Evolutionary conservation across 2,888 invertebrate species (phyloP).

Genomic region (Andrena bucephala): DNA sequence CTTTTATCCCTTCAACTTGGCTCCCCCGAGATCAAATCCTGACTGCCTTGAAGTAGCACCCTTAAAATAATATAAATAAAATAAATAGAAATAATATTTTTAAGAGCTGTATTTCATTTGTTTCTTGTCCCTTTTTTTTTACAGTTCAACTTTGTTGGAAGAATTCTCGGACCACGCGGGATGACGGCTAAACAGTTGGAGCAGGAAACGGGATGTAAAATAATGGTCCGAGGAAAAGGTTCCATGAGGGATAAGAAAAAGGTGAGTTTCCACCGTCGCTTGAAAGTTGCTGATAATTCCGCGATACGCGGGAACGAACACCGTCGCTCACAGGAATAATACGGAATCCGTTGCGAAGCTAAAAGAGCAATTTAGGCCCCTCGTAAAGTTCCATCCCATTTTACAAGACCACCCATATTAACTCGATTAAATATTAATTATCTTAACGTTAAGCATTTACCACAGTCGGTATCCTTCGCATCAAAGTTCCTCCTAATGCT

Average conservation of each 20-base stretch:
- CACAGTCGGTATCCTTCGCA: too few species aligned
- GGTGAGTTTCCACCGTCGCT: constrained; percentile 87
- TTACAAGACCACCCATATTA: too few species aligned
- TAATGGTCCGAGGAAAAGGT: constrained; percentile 99
- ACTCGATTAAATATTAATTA: too few species aligned
- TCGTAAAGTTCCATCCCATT: too few species aligned
- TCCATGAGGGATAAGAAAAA: constrained; percentile 99
- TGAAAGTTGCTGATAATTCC: not conserved
- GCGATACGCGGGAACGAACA: not conserved
- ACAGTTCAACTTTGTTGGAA: constrained; percentile 99
- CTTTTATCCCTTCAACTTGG: too few species aligned
- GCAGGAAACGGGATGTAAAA: constrained; percentile 99
- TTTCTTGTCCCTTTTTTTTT: constrained; percentile 83
- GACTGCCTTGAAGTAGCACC: not conserved
- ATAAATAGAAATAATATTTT: too few species aligned
- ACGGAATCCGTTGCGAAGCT: too few species aligned
- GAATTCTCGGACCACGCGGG: constrained; percentile 99
- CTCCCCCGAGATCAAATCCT: too few species aligned
- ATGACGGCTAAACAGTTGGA: constrained; percentile 99
- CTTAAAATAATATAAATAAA: not conserved
- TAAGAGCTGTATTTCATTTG: too few species aligned
- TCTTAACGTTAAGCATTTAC: too few species aligned
- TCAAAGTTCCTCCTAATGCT: not conserved
- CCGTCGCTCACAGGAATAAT: not conserved
- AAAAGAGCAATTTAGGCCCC: too few species aligned